Conservation (phyloP, 2,113 vertebrate genomes). For the Platysteira castanea region DNA sequence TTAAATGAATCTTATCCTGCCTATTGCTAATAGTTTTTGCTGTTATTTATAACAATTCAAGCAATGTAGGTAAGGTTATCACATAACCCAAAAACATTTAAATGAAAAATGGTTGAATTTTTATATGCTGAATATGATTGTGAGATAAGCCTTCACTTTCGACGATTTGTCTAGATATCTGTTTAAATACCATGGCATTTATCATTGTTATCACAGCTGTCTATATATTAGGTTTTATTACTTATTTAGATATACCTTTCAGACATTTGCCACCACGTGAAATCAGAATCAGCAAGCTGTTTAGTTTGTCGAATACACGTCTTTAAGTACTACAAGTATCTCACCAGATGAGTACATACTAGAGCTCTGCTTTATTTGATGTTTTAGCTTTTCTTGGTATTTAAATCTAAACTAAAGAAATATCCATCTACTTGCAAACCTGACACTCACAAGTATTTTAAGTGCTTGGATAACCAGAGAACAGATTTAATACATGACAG, state of each 20-base stretch:
- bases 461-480: conserved; percentile 20
- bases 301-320: not conserved
- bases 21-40: not conserved
- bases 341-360: not conserved
- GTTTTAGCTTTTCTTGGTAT: not conserved
- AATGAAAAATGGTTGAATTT: not conserved
- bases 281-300: not conserved
- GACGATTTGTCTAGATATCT: not conserved
- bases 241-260: conserved; percentile 1
- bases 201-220: not conserved
- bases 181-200: not conserved
- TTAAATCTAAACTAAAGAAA: conserved; percentile 2
- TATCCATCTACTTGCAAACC: not conserved
- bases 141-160: not conserved
- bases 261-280: not conserved
- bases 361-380: not conserved
- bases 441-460: conserved; percentile 42
- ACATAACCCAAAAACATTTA: not conserved
- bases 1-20: not conserved
- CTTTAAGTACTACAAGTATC: not conserved
- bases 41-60: not conserved
- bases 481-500: conserved; percentile 33
- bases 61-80: not conserved
- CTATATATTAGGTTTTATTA: not conserved
- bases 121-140: not conserved